Percentiles rank a stretch among this genome's conserved stretches.
phyloP scores from a whole-genome alignment of 2,797 vertebrate genomes.

The Jordanella pulchra region DNA sequence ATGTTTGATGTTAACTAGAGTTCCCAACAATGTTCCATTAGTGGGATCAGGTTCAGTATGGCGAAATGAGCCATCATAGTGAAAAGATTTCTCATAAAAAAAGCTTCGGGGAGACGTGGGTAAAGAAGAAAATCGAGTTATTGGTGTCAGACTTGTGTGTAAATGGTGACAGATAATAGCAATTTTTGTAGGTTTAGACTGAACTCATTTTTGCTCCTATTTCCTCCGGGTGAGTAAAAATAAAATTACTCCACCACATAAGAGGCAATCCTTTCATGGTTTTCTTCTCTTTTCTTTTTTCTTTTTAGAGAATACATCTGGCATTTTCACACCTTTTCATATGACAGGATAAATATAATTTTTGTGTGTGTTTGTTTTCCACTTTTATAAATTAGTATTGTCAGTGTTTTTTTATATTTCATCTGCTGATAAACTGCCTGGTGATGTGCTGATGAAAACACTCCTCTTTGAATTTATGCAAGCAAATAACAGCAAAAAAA shows the following conservation, averaged over 20 bases:
- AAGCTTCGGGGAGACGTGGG: conserved; percentile 48
- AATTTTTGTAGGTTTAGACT: conserved; percentile 63
- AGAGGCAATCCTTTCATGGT: conserved; percentile 47
- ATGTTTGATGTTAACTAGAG: conserved; percentile 57
- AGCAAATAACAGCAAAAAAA: conserved; percentile 51
- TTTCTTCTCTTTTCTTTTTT: conserved; percentile 3
- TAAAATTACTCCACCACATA: conserved; percentile 58
- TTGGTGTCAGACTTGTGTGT: conserved; percentile 59
- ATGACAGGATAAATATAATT: conserved; percentile 26
- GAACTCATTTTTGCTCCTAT: conserved; percentile 59
- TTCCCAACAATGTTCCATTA: conserved; percentile 47
- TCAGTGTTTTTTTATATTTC: background rate
- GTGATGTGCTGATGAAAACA: conserved; percentile 45
- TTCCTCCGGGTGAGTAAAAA: conserved; percentile 56
- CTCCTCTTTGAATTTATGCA: conserved; percentile 62
- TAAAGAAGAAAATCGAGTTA: conserved; percentile 57
- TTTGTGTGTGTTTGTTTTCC: conserved; percentile 24
- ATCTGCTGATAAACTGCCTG: conserved; percentile 57
- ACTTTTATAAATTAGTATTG: conserved; percentile 19
- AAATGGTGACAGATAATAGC: conserved; percentile 75
- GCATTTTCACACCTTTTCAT: conserved; percentile 37
- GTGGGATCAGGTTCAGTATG: conserved; percentile 50
- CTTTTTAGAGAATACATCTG: conserved; percentile 20
- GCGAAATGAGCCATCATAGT: conserved; percentile 46
- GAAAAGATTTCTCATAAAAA: conserved; percentile 62